These are phyloP conservation scores for Drosophila arizonae DNA, from an alignment of 1,140 invertebrate species.

Conservation along the genomic window DNA sequence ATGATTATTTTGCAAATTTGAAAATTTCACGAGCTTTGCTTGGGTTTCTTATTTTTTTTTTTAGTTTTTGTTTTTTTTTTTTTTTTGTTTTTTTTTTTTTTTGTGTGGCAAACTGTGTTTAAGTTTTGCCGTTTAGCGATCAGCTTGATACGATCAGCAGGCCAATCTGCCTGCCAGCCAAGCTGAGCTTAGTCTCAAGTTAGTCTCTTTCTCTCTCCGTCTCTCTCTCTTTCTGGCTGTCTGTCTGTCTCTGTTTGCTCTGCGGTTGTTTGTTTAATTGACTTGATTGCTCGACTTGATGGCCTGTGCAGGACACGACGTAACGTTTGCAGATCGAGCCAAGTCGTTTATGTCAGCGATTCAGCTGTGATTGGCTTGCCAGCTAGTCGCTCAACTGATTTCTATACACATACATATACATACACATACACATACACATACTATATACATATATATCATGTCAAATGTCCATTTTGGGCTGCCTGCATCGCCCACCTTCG, in stretches of 20 bases:
- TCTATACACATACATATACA: background rate
- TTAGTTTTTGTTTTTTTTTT: background rate
- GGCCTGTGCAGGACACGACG: slow-evolving; percentile 60
- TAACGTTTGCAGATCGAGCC: slow-evolving; percentile 39
- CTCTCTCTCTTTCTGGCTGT: too few relatives aligned
- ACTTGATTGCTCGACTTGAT: slow-evolving; percentile 74
- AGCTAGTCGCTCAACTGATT: background rate
- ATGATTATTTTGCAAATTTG: slow-evolving; percentile 55
- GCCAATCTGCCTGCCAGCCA: slow-evolving; percentile 8
- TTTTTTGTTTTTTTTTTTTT: background rate
- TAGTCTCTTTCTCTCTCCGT: too few relatives aligned
- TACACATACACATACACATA: too few relatives aligned
- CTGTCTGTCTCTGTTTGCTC: background rate
- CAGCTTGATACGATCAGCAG: slow-evolving; percentile 33
- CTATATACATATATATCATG: slow-evolving; percentile 37
- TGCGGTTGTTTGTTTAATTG: slow-evolving; percentile 78
- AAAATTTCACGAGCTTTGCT: slow-evolving; percentile 42
- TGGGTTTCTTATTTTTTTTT: background rate
- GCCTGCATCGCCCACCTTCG: slow-evolving; percentile 36
- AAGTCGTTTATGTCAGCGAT: slow-evolving; percentile 43
- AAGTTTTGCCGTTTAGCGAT: slow-evolving; percentile 50
- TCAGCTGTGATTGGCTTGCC: slow-evolving; percentile 22
- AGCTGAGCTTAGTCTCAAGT: too few relatives aligned
- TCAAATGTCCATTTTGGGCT: slow-evolving; percentile 58
- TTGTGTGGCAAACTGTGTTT: slow-evolving; percentile 27